Evolutionary conservation across 2,888 invertebrate genomes (phyloP).

Genomic region (Magallana nippona): DNA sequence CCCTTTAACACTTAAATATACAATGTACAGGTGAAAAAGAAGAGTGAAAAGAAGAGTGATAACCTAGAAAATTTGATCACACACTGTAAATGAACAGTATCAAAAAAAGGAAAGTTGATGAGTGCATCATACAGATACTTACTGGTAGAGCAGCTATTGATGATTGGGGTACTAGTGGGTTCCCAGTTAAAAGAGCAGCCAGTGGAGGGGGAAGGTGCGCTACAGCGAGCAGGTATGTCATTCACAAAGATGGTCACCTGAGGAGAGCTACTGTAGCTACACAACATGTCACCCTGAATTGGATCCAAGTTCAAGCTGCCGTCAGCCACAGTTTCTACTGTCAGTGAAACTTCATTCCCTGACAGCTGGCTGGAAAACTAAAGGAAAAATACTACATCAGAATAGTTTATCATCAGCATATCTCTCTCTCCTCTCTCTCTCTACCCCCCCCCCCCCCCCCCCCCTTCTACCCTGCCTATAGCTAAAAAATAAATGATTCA

Average conservation of each 20-base stretch:
- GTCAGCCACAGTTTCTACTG: constrained; percentile 52
- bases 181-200: constrained; percentile 70
- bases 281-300: constrained; percentile 70
- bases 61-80: background rate
- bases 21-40: no score
- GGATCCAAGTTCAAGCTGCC: constrained; percentile 68
- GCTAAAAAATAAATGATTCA: no score
- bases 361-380: constrained; percentile 37
- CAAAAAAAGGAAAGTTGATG: background rate
- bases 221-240: constrained; percentile 67
- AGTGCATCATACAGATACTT: background rate
- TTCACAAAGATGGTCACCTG: constrained; percentile 68
- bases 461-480: background rate
- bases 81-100: background rate
- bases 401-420: background rate
- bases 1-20: no score
- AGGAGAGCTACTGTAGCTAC: constrained; percentile 60
- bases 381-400: background rate
- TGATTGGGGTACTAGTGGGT: constrained; percentile 63
- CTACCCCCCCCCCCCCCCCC: background rate
- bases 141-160: background rate
- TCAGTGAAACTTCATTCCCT: constrained; percentile 39
- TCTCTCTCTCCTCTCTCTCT: background rate
- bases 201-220: constrained; percentile 57
- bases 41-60: no score